These are phyloP conservation scores for Sinelater perroti DNA, from an alignment of 2,888 invertebrate genomes.

Conservation along the genomic window DNA sequence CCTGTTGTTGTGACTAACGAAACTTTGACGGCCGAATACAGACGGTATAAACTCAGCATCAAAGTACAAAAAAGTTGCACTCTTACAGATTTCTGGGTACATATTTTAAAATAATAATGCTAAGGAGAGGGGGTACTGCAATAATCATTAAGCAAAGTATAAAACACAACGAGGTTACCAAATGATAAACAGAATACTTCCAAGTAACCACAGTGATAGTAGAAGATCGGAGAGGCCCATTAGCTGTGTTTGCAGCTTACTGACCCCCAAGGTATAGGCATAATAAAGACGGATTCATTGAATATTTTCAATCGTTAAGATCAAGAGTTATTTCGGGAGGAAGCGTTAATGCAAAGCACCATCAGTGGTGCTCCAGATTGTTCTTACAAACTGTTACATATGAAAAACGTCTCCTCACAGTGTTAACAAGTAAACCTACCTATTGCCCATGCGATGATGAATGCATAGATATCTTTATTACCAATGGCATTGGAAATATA, in stretches of 20 bases:
- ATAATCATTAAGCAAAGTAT: slow-evolving; percentile 23
- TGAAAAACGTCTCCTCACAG: no score
- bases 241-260: slow-evolving; percentile 19
- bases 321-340: slow-evolving; percentile 13
- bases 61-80: neutral
- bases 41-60: no score
- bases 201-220: slow-evolving; percentile 10
- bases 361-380: slow-evolving; percentile 20
- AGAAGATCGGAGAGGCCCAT: slow-evolving; percentile 3
- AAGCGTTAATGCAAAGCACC: slow-evolving; percentile 16
- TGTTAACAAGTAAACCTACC: no score
- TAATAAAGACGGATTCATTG: slow-evolving; percentile 7
- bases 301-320: slow-evolving; percentile 16
- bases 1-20: no score
- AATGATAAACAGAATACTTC: neutral
- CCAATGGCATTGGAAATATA: slow-evolving; percentile 6
- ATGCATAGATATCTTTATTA: slow-evolving; percentile 3
- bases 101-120: slow-evolving; percentile 18
- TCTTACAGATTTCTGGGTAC: no score
- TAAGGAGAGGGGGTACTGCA: slow-evolving; percentile 30
- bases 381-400: slow-evolving; percentile 1
- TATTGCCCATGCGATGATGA: slow-evolving; percentile 32
- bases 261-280: slow-evolving; percentile 16
- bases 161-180: slow-evolving; percentile 22
- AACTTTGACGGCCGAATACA: no score